These are phyloP conservation scores for Drosophila repleta DNA, from an alignment of 1,140 invertebrate species.

Conservation along the genomic window DNA sequence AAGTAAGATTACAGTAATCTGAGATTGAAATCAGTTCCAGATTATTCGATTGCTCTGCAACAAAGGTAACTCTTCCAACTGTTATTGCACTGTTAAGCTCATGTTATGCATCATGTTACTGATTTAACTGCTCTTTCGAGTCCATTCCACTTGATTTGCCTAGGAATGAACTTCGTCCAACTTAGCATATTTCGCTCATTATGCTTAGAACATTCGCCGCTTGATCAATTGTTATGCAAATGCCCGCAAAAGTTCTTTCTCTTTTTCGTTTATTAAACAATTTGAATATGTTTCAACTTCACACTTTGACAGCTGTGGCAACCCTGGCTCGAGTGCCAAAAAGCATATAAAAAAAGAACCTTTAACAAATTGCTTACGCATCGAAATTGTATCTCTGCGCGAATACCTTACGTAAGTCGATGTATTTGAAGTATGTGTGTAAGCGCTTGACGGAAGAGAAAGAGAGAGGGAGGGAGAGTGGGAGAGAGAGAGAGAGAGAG, in stretches of 20 bases:
- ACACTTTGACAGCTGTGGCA: slow-evolving; percentile 17
- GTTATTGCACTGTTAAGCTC: too few relatives aligned
- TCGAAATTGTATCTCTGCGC: slow-evolving; percentile 32
- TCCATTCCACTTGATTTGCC: too few relatives aligned
- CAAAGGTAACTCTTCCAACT: too few relatives aligned
- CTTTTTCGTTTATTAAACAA: neutral
- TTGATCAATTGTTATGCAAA: slow-evolving; percentile 12
- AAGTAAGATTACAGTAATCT: too few relatives aligned
- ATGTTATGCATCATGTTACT: too few relatives aligned
- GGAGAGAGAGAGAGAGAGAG: neutral
- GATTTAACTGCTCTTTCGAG: too few relatives aligned
- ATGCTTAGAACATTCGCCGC: neutral
- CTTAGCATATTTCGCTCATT: neutral
- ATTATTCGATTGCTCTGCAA: too few relatives aligned
- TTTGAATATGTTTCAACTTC: neutral
- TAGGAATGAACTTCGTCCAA: neutral
- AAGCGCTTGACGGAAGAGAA: neutral
- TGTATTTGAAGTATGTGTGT: slow-evolving; percentile 16
- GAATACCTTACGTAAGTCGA: slow-evolving; percentile 36
- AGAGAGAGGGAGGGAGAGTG: neutral
- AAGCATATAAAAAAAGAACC: neutral
- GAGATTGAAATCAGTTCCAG: too few relatives aligned
- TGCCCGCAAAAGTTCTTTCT: neutral
- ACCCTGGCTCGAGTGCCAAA: slow-evolving; percentile 44
- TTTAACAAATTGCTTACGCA: slow-evolving; percentile 63